Evolutionary conservation across 1,140 invertebrate species (phyloP).

Genomic region (Microplitis demolitor): DNA sequence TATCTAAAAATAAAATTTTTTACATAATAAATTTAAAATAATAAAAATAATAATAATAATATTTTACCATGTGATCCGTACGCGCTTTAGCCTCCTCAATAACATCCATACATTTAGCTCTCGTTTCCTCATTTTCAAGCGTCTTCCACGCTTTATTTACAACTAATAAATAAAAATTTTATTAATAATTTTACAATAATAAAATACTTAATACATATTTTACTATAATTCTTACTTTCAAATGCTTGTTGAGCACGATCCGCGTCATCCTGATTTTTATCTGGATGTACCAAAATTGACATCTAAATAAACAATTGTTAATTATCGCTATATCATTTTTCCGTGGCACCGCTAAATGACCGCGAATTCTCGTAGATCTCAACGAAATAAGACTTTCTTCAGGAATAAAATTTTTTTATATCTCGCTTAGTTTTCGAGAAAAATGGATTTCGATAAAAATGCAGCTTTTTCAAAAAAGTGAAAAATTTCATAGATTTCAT

Average conservation of each 20-base stretch:
- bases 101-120: constrained; percentile 93
- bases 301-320: constrained; percentile 63
- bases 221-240: constrained; percentile 67
- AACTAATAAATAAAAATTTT: constrained; percentile 63
- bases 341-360: too few relatives aligned
- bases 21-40: constrained; percentile 5
- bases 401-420: too few relatives aligned
- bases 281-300: constrained; percentile 97
- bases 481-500: too few relatives aligned
- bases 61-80: constrained; percentile 87
- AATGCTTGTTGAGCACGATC: constrained; percentile 94
- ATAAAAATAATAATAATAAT: constrained; percentile 4
- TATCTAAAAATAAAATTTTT: constrained; percentile 69
- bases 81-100: constrained; percentile 96
- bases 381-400: too few relatives aligned
- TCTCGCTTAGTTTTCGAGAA: too few relatives aligned
- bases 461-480: too few relatives aligned
- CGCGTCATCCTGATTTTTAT: constrained; percentile 95
- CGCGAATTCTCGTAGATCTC: too few relatives aligned
- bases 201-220: constrained; percentile 18
- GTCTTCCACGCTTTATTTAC: constrained; percentile 97
- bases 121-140: constrained; percentile 92
- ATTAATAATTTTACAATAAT: constrained; percentile 38
- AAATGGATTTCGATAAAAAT: too few relatives aligned
- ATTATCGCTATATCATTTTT: too few relatives aligned